Evolutionary conservation across 2,113 vertebrate genomes (phyloP).

Genomic region (Plecotus auritus): DNA sequence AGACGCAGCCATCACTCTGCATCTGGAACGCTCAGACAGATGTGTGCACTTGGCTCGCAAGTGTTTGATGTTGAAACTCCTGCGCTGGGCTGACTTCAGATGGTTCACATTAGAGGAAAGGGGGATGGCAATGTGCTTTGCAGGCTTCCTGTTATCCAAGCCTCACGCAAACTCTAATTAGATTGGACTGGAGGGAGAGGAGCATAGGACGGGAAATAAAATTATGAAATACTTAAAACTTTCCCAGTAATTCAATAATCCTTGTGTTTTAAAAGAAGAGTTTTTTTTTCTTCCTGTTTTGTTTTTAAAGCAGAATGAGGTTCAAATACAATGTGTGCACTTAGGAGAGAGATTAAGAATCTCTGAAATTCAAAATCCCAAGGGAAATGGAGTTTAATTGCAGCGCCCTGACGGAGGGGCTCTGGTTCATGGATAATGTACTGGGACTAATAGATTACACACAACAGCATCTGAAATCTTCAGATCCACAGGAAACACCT

Average conservation of each 20-base stretch:
- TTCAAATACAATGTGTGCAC: background rate
- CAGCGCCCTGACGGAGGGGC: background rate
- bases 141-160: conserved; percentile 51
- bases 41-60: background rate
- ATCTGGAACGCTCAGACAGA: background rate
- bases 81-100: conserved; percentile 43
- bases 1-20: background rate
- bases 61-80: background rate
- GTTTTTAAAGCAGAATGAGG: background rate
- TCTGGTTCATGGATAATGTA: background rate
- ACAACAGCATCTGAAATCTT: background rate
- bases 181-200: background rate
- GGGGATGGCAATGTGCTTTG: conserved; percentile 5
- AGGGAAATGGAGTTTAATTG: background rate
- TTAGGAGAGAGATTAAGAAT: background rate
- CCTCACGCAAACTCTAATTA: conserved; percentile 45
- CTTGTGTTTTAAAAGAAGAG: background rate
- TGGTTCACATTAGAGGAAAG: conserved; percentile 60
- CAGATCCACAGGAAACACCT: conserved; percentile 45
- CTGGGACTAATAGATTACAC: conserved; percentile 7
- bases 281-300: background rate
- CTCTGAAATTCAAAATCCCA: background rate
- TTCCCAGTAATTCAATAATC: conserved; percentile 41
- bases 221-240: conserved; percentile 38
- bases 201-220: conserved; percentile 17